These are phyloP conservation scores for Asarcornis scutulata DNA, from an alignment of 2,113 vertebrate species.

Conservation along the genomic window DNA sequence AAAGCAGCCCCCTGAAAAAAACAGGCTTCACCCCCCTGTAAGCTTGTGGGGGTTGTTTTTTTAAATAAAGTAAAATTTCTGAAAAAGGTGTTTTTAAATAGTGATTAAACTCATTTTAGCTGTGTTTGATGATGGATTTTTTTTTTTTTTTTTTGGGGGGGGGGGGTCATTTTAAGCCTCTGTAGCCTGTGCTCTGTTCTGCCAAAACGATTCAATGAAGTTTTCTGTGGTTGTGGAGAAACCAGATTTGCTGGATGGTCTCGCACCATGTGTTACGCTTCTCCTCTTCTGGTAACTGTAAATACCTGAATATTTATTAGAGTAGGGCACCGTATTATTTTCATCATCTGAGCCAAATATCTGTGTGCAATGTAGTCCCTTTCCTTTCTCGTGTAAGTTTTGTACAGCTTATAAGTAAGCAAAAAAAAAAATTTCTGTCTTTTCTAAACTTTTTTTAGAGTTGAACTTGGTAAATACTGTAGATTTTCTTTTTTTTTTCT, in stretches of 20 bases:
- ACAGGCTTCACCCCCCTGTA: conserved; percentile 28
- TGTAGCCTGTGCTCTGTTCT: not conserved
- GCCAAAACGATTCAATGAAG: conserved; percentile 32
- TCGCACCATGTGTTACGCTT: not conserved
- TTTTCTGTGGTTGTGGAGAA: conserved; percentile 52
- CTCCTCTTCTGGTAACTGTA: conserved; percentile 68
- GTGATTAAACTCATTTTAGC: not conserved
- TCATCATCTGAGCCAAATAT: conserved; percentile 82
- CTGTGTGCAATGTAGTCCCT: conserved; percentile 78
- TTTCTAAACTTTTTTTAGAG: conserved; percentile 68
- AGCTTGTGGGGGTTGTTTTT: not conserved
- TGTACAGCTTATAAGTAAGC: conserved; percentile 73
- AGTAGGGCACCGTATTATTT: conserved; percentile 64
- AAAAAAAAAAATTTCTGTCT: conserved; percentile 27
- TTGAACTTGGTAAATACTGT: conserved; percentile 76
- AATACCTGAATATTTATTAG: conserved; percentile 83
- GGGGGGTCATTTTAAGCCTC: not conserved
- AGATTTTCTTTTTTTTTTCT: conserved; percentile 47
- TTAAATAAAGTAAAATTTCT: not conserved
- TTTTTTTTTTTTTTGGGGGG: not conserved
- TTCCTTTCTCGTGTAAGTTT: conserved; percentile 73
- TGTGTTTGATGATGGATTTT: not conserved
- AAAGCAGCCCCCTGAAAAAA: not conserved
- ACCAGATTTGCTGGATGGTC: not conserved
- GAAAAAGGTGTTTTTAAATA: not conserved